Percentiles rank a stretch among this genome's conserved stretches.
phyloP scores from a whole-genome alignment of 1,140 invertebrate species.

The Drosophila paulistorum region DNA sequence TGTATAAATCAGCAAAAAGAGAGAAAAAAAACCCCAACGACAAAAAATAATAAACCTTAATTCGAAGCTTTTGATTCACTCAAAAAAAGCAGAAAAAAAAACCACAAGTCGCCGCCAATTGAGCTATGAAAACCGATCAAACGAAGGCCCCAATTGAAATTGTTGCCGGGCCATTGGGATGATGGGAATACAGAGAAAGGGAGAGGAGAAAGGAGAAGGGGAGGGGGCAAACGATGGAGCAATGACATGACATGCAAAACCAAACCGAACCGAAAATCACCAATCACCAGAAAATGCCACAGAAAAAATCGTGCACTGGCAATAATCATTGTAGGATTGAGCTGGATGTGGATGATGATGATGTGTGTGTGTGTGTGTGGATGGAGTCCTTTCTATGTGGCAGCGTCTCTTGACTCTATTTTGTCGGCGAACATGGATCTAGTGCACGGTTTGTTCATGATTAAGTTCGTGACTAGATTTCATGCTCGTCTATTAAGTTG shows the following conservation, averaged over 20 bases:
- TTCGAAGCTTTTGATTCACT: constrained; percentile 79
- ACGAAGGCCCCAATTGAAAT: constrained; percentile 62
- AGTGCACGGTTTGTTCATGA: constrained; percentile 83
- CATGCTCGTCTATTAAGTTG: constrained; percentile 84
- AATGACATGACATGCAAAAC: constrained; percentile 64
- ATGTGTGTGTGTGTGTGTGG: constrained; percentile 3
- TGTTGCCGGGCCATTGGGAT: constrained; percentile 52
- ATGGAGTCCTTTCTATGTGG: constrained; percentile 7
- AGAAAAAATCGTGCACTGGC: constrained; percentile 75
- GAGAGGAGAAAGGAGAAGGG: constrained; percentile 1
- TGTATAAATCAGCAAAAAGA: constrained; percentile 76
- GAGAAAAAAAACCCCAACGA: constrained; percentile 21
- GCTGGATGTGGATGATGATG: constrained; percentile 19
- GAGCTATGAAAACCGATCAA: constrained; percentile 75
- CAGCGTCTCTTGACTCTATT: constrained; percentile 73
- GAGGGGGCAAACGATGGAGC: constrained; percentile 28
- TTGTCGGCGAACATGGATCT: constrained; percentile 83
- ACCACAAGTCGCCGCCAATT: constrained; percentile 52
- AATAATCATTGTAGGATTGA: constrained; percentile 68
- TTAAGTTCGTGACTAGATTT: constrained; percentile 84
- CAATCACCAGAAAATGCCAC: constrained; percentile 68
- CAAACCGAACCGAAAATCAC: constrained; percentile 43
- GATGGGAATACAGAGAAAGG: background rate
- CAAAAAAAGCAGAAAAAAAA: constrained; percentile 41
- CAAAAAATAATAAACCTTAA: constrained; percentile 78